Base-by-base conservation (phyloP, 2,888 invertebrate genomes). In the Sabellastarte sp. region DNA sequence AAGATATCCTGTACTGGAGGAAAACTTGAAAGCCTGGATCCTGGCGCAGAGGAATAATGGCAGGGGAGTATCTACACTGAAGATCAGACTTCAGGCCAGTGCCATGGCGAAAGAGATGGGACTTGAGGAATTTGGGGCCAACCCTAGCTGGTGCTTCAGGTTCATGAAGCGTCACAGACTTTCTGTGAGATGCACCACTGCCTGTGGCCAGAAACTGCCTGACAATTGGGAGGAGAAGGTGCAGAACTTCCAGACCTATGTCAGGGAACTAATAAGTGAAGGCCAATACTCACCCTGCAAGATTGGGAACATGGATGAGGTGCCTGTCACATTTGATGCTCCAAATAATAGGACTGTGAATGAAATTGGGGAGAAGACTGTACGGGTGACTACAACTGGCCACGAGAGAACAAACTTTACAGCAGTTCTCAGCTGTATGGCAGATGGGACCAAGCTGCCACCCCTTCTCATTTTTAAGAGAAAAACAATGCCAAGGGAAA, bases 401-500 rank as follows among this genome's bases (percentile, higher is more conserved):
- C 63, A 63, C 30, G 63, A 63, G 15, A 63, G 63, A n/a, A 50
- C 1, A 26, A 50, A 51, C 20, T 63, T 63, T 51, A 63, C 60
- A 15, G 63, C 63, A 26, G 62, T 62, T 60, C 26, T 62, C 5
- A 60, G 57, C 15, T n/a, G 26, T 4, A 33, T 30, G 32, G 63
- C 26, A 1, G 63, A 63, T 32, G 63, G 63, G 28, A 30, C n/a
- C 10, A 63, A 63, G 30, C 29, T 62, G 2, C 63, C 63, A 30
- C 33, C 63, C n/a, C 50, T 62, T 32, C 30, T 63, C 24, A 59
- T 1, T n/a, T 63, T 63, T 57, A 63, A 63, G 2, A 33, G 63
- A 33, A 61, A 63, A 41, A 63, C 63, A 5, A n/a, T 63, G 59
- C 60, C 60, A 29, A 63, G 63, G 52, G 41, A 63, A 29, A 41